Conservation (phyloP, 2,113 vertebrate genomes). For the Mixornis gularis region DNA sequence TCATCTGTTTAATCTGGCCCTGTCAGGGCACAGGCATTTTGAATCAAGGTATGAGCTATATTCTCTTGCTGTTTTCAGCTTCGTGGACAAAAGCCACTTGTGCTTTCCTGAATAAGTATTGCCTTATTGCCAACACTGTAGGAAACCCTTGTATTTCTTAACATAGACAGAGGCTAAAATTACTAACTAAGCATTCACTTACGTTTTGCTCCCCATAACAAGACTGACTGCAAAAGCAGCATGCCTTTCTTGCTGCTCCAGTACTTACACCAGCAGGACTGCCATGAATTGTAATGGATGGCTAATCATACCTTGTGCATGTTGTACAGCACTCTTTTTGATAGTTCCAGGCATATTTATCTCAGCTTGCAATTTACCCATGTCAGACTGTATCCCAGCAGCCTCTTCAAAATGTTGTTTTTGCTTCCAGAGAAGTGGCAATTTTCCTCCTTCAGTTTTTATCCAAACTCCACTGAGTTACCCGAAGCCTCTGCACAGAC, state of each 20-base stretch:
- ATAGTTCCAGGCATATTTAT: constrained; percentile 52
- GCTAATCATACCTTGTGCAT: constrained; percentile 40
- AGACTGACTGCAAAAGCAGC: not conserved
- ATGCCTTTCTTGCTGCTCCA: not conserved
- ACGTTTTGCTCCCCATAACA: not conserved
- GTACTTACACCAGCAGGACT: not conserved
- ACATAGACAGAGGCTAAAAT: not conserved
- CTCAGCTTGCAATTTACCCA: constrained; percentile 60
- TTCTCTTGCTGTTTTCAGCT: not conserved
- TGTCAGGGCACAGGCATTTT: not conserved
- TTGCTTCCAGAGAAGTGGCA: constrained; percentile 55
- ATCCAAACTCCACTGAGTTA: constrained; percentile 45
- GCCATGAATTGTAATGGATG: not conserved
- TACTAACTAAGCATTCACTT: not conserved
- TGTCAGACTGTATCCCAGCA: constrained; percentile 41
- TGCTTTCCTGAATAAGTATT: not conserved
- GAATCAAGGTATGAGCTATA: not conserved
- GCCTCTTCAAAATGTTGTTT: constrained; percentile 64
- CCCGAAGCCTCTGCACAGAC: not conserved
- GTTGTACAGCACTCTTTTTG: not conserved
- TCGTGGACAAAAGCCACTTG: not conserved
- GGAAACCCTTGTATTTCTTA: not conserved
- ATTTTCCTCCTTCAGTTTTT: constrained; percentile 43
- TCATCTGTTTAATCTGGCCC: not conserved
- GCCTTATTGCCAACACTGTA: not conserved